Evolutionary conservation across 2,797 vertebrate species (phyloP).

Genomic region (Otus scops): DNA sequence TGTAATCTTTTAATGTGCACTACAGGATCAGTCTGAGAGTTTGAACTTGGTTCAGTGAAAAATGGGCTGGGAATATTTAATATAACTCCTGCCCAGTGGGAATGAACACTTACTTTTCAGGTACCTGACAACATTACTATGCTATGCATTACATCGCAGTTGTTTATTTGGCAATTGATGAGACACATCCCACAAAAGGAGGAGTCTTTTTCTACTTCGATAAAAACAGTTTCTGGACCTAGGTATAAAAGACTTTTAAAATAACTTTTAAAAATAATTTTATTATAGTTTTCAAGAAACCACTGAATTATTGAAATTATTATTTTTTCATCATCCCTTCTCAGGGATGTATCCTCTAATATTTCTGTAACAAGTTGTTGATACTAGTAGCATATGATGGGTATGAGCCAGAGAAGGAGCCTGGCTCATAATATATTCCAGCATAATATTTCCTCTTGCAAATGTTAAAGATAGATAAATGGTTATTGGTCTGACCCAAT

Average conservation of each 20-base stretch:
- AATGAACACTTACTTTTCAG: background rate
- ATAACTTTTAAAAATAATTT: accelerated
- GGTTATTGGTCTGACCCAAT: background rate
- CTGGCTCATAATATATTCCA: background rate
- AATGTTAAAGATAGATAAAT: accelerated
- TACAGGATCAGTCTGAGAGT: background rate
- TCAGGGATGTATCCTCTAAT: background rate
- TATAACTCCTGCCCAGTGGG: background rate
- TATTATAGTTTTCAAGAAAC: background rate
- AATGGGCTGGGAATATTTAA: background rate
- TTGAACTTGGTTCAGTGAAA: background rate
- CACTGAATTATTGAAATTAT: background rate
- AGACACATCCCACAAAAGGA: background rate
- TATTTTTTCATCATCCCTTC: background rate
- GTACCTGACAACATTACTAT: background rate
- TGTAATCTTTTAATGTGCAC: background rate
- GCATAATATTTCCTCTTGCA: background rate
- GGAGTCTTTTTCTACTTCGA: background rate
- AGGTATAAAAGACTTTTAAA: background rate
- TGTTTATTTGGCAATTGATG: background rate
- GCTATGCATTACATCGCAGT: accelerated
- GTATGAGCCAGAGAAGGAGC: background rate
- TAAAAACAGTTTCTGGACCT: background rate
- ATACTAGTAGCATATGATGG: background rate
- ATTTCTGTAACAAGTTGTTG: background rate